phyloP scores from a whole-genome alignment of 2,113 vertebrate genomes.

The Gyps fulvus region DNA sequence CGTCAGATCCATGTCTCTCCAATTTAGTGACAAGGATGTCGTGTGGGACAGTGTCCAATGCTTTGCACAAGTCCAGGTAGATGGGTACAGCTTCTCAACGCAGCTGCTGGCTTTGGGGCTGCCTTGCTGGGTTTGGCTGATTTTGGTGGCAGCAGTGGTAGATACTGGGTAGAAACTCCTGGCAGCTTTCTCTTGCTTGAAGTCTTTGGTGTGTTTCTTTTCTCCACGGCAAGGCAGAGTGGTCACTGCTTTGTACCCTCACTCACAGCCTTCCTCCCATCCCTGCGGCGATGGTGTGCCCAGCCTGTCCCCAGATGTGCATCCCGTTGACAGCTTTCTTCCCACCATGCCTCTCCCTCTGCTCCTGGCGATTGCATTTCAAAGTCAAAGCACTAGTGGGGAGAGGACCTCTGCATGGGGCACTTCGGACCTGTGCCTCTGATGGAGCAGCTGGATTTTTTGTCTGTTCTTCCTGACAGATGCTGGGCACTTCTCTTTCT shows the following conservation, averaged over 20 bases:
- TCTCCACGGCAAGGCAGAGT: background rate
- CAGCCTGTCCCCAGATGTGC: background rate
- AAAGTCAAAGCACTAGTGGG: background rate
- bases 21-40: too few species aligned
- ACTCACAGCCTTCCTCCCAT: background rate
- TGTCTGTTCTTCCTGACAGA: background rate
- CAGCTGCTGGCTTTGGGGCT: background rate
- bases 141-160: background rate
- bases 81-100: background rate
- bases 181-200: background rate
- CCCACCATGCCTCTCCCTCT: background rate
- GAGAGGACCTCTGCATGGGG: background rate
- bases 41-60: too few species aligned
- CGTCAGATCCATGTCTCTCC: too few species aligned
- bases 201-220: background rate
- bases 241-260: too few species aligned
- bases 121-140: background rate
- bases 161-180: background rate
- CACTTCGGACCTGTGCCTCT: background rate
- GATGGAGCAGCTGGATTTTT: background rate
- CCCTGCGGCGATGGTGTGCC: background rate
- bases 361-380: background rate
- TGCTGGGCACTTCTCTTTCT: background rate
- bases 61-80: too few species aligned
- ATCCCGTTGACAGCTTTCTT: background rate